Conservation (phyloP, 2,113 vertebrate genomes). For the Leucosticte australis region DNA sequence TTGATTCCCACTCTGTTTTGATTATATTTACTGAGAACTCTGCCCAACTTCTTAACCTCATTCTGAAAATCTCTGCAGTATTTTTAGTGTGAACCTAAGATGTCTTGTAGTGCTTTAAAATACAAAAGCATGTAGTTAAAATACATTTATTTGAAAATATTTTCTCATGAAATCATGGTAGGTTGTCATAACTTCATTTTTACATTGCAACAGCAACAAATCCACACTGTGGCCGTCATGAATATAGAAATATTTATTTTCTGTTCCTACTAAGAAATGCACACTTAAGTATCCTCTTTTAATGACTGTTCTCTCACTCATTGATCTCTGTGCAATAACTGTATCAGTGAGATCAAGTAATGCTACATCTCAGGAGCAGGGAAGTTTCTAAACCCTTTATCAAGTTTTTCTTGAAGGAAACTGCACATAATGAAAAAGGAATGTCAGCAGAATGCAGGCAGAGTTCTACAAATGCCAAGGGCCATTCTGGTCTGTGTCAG, state of each 20-base stretch:
- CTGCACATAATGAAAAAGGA: neutral
- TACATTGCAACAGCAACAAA: neutral
- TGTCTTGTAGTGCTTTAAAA: neutral
- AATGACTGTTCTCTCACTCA: neutral
- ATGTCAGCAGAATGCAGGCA: neutral
- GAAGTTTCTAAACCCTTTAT: neutral
- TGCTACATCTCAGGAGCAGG: neutral
- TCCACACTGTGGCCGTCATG: neutral
- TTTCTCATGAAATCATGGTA: neutral
- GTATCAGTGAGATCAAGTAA: neutral
- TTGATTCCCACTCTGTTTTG: neutral
- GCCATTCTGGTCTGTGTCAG: neutral
- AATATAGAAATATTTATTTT: neutral
- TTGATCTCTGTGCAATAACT: neutral
- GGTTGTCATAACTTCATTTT: neutral
- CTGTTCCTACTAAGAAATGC: neutral
- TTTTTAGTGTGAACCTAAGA: neutral
- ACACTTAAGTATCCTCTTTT: neutral
- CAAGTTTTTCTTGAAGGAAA: neutral
- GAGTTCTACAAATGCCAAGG: neutral
- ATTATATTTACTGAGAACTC: neutral
- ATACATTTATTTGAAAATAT: neutral
- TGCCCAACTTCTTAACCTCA: neutral
- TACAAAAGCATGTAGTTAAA: neutral
- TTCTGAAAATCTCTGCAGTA: neutral